Evolutionary conservation across 2,888 invertebrate species (phyloP), one percentile per base, ranked within the genome.

Genomic region (Drosophila seclusa): DNA sequence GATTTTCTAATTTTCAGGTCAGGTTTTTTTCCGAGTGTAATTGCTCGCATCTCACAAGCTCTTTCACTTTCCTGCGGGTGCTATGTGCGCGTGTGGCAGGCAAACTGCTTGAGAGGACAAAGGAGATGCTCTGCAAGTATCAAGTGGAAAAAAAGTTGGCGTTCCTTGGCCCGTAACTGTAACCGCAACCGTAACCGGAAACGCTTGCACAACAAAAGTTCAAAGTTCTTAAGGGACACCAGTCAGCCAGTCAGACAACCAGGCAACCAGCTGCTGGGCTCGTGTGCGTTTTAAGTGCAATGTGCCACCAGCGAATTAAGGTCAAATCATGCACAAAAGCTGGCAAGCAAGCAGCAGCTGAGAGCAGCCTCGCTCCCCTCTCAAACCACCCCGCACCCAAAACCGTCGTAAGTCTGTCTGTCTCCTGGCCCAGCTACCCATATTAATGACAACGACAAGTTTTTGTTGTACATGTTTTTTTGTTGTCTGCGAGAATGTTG

Each of bases 301-400:
- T 85, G 80, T 86, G 84, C 89, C 76, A 78, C 58, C 69, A 82
- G 68, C 79, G 84, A 90, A 87, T 90, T 87, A 87, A 89, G 86
- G 86, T 87, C 86, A 87, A 90, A 79, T 89, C 77, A 73, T 68
- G 70, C 65, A 78, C 73, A 85, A 88, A 85, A 80, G 67, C 71
- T 42, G 29, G 8, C 45, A 24, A 16, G 45, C 24, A 45, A 24
- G 13, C 42, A 45, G 42, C 42, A 45, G 45, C 45, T 45, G 45
- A 45, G 45, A 45, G 24, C 45, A 16, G 2, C 24, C 24, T 45
- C 8, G 8, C 45, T 16, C 27, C 45, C 45, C 16, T 11, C 27
- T 29, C 21, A 24, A 27, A 24, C 7, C 6, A 27, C 18, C 24
- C 27, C 27, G 18, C 2, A 8, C 13, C 24, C 18, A 45, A 53